Conservation (phyloP, 2,797 vertebrate genomes). For the Phrynocephalus vlangalii region DNA sequence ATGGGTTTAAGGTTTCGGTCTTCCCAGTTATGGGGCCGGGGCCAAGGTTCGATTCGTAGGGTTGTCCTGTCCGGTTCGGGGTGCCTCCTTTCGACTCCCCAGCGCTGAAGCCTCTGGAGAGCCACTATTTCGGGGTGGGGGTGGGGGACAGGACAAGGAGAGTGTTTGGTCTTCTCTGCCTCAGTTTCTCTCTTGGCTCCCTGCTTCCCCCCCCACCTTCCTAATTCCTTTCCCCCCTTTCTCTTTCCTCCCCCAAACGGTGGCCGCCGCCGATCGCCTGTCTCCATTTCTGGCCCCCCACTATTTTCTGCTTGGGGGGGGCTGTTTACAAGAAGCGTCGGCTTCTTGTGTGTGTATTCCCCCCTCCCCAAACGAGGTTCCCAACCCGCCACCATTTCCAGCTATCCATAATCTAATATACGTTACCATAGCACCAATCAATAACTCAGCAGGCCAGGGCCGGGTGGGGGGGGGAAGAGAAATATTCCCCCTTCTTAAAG, state of each 20-base stretch:
- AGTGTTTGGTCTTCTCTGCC: no score
- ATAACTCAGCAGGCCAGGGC: conserved; percentile 77
- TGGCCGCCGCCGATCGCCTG: neutral
- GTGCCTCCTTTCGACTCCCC: no score
- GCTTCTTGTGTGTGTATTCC: conserved; percentile 31
- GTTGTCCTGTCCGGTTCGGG: no score
- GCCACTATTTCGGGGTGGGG: no score
- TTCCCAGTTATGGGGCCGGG: no score
- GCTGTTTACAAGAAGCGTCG: conserved; percentile 74
- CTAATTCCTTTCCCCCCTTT: neutral
- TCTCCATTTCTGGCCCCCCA: neutral
- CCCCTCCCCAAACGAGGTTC: conserved; percentile 74
- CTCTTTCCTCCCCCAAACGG: neutral
- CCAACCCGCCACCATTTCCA: conserved; percentile 77
- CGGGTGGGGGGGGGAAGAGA: conserved; percentile 38
- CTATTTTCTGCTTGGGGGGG: conserved; percentile 63
- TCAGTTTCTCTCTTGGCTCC: neutral
- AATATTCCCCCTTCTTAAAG: conserved; percentile 69
- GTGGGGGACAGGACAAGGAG: no score
- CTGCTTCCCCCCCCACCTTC: neutral
- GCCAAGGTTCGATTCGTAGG: no score
- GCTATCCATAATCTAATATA: conserved; percentile 81
- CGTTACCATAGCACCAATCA: conserved; percentile 80
- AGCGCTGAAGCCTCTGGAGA: no score
- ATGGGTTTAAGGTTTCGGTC: no score